These are phyloP conservation scores for Mesorhabditis belari DNA, from an alignment of 2,888 invertebrate species.

Conservation along the genomic window DNA sequence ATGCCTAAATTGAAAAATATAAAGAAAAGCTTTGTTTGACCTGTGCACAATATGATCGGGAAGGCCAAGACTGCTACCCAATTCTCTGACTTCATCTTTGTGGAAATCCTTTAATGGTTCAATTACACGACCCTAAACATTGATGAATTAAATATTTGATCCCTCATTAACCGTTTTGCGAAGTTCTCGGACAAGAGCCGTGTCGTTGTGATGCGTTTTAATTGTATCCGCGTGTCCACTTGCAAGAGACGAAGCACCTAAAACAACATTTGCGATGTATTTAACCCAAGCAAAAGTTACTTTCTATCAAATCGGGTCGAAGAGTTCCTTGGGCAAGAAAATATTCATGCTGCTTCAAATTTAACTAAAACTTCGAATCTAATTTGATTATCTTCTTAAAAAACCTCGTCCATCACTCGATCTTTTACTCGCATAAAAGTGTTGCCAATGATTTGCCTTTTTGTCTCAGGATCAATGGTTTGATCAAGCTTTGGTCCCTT, in stretches of 20 bases:
- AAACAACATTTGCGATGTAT: neutral
- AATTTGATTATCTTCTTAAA: neutral
- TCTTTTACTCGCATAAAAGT: conserved; percentile 75
- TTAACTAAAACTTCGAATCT: conserved; percentile 63
- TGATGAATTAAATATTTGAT: neutral
- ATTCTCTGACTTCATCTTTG: conserved; percentile 85
- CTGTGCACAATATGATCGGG: conserved; percentile 75
- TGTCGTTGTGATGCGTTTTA: conserved; percentile 99
- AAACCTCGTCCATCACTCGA: conserved; percentile 25
- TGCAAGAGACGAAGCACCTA: conserved; percentile 61
- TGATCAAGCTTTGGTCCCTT: conserved; percentile 24
- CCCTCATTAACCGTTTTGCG: conserved; percentile 56
- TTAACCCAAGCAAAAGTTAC: conserved; percentile 71
- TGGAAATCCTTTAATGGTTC: conserved; percentile 98
- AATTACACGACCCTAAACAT: conserved; percentile 72
- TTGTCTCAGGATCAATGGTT: conserved; percentile 79
- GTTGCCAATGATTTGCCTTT: conserved; percentile 95
- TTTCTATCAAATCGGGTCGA: conserved; percentile 94
- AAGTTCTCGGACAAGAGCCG: conserved; percentile 77
- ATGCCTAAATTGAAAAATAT: conserved; percentile 62
- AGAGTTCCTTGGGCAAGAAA: conserved; percentile 66
- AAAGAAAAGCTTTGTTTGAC: too few species aligned
- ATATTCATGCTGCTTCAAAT: conserved; percentile 71
- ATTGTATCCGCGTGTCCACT: conserved; percentile 84
- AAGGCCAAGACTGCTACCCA: conserved; percentile 83